Evolutionary conservation across 1,140 invertebrate species (phyloP), one percentile per base, ranked within the genome.

Genomic region (Ceratosolen fusciceps): DNA sequence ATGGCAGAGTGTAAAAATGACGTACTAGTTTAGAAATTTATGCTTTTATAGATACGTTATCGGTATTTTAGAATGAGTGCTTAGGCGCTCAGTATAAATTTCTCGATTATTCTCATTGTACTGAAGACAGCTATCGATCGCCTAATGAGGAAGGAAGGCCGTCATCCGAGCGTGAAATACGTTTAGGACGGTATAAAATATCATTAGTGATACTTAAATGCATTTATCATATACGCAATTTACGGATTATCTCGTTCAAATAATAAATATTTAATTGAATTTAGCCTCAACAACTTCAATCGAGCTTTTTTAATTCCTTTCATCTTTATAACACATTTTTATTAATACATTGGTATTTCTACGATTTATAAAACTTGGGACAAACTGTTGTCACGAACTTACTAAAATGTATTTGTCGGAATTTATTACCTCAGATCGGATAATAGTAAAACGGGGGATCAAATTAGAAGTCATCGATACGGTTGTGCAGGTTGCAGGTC

Each of bases 401-500:
- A n/a, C n/a, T n/a, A n/a, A n/a, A n/a, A n/a, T n/a, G n/a, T n/a
- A n/a, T n/a, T n/a, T n/a, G n/a, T n/a, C n/a, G n/a, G n/a, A n/a
- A n/a, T n/a, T n/a, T n/a, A n/a, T n/a, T n/a, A n/a, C n/a, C n/a
- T n/a, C n/a, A n/a, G n/a, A n/a, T n/a, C n/a, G n/a, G n/a, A n/a
- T n/a, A n/a, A n/a, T n/a, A n/a, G n/a, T n/a, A n/a, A n/a, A n/a
- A n/a, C n/a, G n/a, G n/a, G n/a, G n/a, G n/a, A 47, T 10, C 4
- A 37, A n/a, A 37, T n/a, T 10, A 7, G 16, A 12, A 24, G 19
- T 14, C 1, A 31, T 58, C 43, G 31, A 62, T 72, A 58, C 68
- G 60, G n/a, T 78, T 78, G 65, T 78, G 72, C 68, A 78, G 39
- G 34, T 19, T 21, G 37, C n/a, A 65, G n/a, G 34, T 37, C 26